These are phyloP conservation scores for Columba guinea DNA, from an alignment of 2,797 vertebrate genomes.

Conservation along the genomic window DNA sequence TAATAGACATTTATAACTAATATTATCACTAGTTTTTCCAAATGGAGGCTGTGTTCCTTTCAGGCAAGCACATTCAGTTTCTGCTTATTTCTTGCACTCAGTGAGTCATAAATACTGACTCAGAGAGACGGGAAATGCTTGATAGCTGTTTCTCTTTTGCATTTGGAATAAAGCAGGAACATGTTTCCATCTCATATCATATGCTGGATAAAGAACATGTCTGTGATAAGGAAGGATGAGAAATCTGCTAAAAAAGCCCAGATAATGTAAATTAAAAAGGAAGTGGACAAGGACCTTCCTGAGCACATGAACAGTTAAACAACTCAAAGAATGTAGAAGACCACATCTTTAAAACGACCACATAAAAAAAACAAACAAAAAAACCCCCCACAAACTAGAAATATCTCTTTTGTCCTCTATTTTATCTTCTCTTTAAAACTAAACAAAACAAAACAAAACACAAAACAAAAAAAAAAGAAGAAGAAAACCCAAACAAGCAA, in stretches of 20 bases:
- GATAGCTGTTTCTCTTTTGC: neutral
- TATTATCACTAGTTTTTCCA: constrained; percentile 24
- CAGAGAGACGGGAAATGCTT: neutral
- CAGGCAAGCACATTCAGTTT: constrained; percentile 21
- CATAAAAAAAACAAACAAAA: too few species aligned
- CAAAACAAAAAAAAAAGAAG: too few species aligned
- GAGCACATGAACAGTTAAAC: neutral
- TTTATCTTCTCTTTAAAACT: too few species aligned
- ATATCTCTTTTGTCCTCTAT: too few species aligned
- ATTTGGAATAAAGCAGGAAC: neutral
- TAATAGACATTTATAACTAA: constrained; percentile 32
- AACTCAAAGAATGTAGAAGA: neutral
- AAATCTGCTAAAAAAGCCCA: neutral
- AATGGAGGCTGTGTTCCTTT: constrained; percentile 24
- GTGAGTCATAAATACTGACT: constrained; percentile 38
- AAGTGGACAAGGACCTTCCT: neutral
- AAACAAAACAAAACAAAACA: too few species aligned
- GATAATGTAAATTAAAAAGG: neutral
- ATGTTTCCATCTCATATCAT: neutral
- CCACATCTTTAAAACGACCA: too few species aligned
- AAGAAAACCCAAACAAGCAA: too few species aligned
- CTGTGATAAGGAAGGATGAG: neutral
- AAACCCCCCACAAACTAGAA: too few species aligned
- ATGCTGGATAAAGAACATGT: neutral
- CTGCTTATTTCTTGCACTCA: neutral